A percentile compares a stretch with the other conserved stretches of the same genome.
Conservation (phyloP, 2,797 vertebrate species). For the Pygocentrus nattereri region DNA sequence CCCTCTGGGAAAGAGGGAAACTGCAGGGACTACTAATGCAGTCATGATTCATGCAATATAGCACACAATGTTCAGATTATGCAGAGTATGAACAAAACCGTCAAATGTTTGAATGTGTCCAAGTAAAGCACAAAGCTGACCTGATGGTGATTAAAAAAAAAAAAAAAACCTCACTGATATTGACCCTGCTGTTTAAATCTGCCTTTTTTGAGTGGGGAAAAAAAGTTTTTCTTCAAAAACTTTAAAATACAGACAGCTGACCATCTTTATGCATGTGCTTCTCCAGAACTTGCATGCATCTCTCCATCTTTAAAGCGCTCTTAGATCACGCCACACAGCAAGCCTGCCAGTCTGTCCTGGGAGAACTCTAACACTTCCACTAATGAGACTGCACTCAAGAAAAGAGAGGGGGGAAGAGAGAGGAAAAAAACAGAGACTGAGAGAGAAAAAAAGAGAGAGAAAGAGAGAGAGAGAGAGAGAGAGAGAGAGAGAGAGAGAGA, state of each 20-base stretch:
- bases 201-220: too few relatives aligned
- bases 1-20: conserved; percentile 37
- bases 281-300: conserved; percentile 2
- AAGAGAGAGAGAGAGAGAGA: background rate
- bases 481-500: background rate
- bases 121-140: background rate
- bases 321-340: background rate
- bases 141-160: background rate
- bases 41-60: background rate
- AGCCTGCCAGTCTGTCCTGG: background rate
- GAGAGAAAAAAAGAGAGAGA: background rate
- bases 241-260: background rate
- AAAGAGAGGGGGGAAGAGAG: too few relatives aligned
- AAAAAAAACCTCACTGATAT: background rate
- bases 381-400: conserved; percentile 22
- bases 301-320: background rate
- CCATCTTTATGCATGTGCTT: background rate
- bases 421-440: background rate
- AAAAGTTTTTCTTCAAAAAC: background rate
- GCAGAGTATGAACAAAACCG: background rate
- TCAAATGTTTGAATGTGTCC: background rate
- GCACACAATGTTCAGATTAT: background rate
- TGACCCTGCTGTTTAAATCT: background rate
- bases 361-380: background rate
- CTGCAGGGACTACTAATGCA: background rate